phyloP scores from a whole-genome alignment of 2,797 vertebrate species.

The Myotis pilosus region DNA sequence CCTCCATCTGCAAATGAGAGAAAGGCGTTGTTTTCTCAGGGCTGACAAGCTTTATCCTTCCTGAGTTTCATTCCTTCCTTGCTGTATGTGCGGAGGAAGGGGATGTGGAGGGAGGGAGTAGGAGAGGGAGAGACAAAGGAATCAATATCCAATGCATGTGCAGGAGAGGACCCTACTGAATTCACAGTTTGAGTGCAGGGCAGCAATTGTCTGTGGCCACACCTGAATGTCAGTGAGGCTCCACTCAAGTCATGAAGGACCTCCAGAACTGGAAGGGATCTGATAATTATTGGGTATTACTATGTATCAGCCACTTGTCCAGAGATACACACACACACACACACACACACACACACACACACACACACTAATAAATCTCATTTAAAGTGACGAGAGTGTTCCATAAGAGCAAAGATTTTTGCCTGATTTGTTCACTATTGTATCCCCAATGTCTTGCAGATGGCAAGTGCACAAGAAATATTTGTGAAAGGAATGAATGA shows the following conservation, averaged over 20 bases:
- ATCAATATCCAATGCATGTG: background rate
- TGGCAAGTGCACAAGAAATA: background rate
- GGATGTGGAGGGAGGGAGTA: background rate
- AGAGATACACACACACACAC: background rate
- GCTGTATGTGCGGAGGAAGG: background rate
- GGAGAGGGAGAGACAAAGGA: slow-evolving; percentile 80
- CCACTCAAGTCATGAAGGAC: background rate
- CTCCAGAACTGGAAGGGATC: background rate
- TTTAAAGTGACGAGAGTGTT: background rate
- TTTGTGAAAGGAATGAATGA: background rate
- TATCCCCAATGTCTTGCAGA: background rate
- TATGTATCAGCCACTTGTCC: background rate
- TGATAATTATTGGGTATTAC: background rate
- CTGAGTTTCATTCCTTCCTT: background rate
- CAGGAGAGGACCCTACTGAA: background rate
- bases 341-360: background rate
- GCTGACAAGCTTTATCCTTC: background rate
- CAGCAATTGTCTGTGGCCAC: background rate
- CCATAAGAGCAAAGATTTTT: background rate
- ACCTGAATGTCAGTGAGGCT: background rate
- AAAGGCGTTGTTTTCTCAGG: background rate
- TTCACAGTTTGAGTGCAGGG: background rate
- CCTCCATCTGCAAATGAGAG: background rate
- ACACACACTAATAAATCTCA: background rate
- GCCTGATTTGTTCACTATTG: background rate